Base-by-base conservation (phyloP, 2,888 invertebrate genomes). In the Leucania comma region DNA sequence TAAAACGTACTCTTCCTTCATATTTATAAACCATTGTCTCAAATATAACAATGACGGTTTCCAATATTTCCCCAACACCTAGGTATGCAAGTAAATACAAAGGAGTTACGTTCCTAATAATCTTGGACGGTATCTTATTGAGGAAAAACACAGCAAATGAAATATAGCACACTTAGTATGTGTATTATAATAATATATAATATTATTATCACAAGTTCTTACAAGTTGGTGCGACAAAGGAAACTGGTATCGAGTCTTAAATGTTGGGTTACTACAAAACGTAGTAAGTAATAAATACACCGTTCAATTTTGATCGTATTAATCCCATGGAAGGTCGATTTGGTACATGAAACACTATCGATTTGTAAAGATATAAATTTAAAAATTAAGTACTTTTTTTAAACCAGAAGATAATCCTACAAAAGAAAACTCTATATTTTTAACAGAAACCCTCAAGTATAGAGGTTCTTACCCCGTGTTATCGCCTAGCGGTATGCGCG, bases 401-500 rank as follows among this genome's bases (percentile, higher is more conserved):
- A 35, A 12, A 6, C 9, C 6, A 35, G 42, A 69, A 50, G n/a
- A 48, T 20, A 17, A 6, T 2, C 14, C 32, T n/a, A 32, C 22
- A 1, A 72, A 46, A 75, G 26, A 58, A 20, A 53, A 56, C n/a
- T n/a, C 17, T 8, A 20, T 54, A 26, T 56, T 70, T 58, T 42
- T 38, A 66, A 63, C 24, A 20, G 9, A 50, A 62, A 62, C 48
- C 56, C 57, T 74, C 56, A 81, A 78, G 71, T 78, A 17, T 60
- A 76, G 59, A 86, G 90, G 90, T 90, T 90, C 90, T 90, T 90
- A 89, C 85, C 87, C 84, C 75, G 69, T 12, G 80, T 85, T 88
- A 89, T 90, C 91, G 73, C 68, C 72, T 88, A 89, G 85, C 91
- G 90, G 90, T 86, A 85, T 86, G 84, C 80, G 83, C 67, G 35